Evolutionary conservation across 2,797 vertebrate genomes (phyloP).

Genomic region (Acanthurus leucopareius): DNA sequence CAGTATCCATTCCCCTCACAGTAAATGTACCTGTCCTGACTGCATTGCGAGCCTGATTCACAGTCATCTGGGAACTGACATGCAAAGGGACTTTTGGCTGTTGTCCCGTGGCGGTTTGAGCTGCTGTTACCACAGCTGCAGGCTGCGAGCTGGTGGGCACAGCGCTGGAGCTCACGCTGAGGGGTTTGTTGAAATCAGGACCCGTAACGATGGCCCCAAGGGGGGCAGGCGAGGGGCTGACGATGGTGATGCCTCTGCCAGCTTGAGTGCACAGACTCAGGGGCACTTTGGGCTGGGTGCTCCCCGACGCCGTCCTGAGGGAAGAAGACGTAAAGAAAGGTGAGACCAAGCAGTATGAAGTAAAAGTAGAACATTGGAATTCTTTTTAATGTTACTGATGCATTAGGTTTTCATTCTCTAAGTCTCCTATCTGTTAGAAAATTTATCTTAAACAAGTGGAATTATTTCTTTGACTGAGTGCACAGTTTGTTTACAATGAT

Average conservation of each 20-base stretch:
- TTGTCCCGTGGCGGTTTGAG: slow-evolving; percentile 91
- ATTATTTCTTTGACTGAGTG: not conserved
- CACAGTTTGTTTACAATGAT: slow-evolving; percentile 21
- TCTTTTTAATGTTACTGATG: not conserved
- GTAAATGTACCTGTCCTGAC: slow-evolving; percentile 92
- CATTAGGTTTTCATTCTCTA: not conserved
- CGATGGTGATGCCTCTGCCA: slow-evolving; percentile 89
- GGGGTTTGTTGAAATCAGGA: slow-evolving; percentile 83
- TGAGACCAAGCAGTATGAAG: not conserved
- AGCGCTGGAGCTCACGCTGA: slow-evolving; percentile 79
- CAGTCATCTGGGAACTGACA: slow-evolving; percentile 96
- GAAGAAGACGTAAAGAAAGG: not conserved
- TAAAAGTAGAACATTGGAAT: not conserved
- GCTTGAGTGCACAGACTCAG: slow-evolving; percentile 89
- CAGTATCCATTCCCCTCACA: not conserved
- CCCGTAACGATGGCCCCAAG: slow-evolving; percentile 79
- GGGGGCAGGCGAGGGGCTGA: slow-evolving; percentile 88
- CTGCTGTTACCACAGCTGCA: slow-evolving; percentile 87
- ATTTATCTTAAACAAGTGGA: not conserved
- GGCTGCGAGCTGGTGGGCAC: slow-evolving; percentile 82
- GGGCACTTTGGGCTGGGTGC: slow-evolving; percentile 91
- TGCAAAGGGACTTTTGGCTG: slow-evolving; percentile 95
- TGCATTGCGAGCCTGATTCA: slow-evolving; percentile 95
- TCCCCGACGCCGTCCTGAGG: slow-evolving; percentile 88
- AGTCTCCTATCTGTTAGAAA: too few species aligned